phyloP scores from a whole-genome alignment of 2,113 vertebrate species.

The Chloebia gouldiae region DNA sequence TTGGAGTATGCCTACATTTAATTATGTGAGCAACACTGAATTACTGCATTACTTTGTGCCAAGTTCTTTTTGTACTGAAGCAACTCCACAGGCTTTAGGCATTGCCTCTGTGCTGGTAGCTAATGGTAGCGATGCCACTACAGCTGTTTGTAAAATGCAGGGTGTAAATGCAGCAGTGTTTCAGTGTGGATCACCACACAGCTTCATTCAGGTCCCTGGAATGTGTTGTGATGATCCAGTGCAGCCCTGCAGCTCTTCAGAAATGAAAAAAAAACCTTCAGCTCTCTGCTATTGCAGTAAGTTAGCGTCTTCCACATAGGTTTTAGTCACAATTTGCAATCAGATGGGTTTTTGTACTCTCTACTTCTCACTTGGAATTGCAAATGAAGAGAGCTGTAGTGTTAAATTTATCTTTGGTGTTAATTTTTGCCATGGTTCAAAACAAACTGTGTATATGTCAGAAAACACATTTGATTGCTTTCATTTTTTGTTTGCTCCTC shows the following conservation, averaged over 20 bases:
- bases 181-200: neutral
- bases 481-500: slow-evolving; percentile 28
- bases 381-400: neutral
- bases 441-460: neutral
- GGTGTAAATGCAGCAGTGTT: neutral
- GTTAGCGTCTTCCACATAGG: neutral
- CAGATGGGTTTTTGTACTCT: neutral
- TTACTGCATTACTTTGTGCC: slow-evolving; percentile 19
- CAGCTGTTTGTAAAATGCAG: neutral
- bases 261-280: neutral
- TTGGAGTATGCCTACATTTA: slow-evolving; percentile 47
- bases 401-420: neutral
- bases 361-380: neutral
- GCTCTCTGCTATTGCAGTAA: neutral
- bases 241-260: neutral
- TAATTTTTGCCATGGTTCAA: slow-evolving; percentile 31
- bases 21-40: slow-evolving; percentile 28
- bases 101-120: neutral
- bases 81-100: neutral
- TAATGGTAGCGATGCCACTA: neutral
- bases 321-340: neutral
- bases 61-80: slow-evolving; percentile 38
- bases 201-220: neutral
- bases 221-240: neutral
- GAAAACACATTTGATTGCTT: slow-evolving; percentile 10